phyloP scores from a whole-genome alignment of 2,797 vertebrate species.

The Sebastes iracundus region DNA sequence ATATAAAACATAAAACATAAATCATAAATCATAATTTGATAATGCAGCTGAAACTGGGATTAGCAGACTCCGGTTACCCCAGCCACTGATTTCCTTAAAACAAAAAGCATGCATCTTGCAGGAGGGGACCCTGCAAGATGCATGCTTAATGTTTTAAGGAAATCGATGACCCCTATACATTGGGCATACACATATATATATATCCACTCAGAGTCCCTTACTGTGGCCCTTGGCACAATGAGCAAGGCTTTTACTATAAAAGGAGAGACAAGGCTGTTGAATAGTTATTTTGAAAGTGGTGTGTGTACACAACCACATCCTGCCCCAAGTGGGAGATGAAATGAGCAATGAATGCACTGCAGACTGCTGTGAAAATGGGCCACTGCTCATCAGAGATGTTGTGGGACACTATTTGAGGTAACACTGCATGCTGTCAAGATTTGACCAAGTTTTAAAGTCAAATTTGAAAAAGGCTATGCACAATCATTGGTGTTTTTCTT shows the following conservation, averaged over 20 bases:
- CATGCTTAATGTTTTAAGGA: background rate
- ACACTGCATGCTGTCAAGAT: background rate
- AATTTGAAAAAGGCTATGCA: background rate
- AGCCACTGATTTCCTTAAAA: background rate
- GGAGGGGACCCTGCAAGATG: too few relatives aligned
- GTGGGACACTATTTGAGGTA: background rate
- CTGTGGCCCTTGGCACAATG: background rate
- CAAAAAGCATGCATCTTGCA: too few relatives aligned
- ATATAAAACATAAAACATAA: background rate
- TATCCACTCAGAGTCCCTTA: constrained; percentile 3
- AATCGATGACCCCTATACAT: background rate
- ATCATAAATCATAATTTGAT: constrained; percentile 8
- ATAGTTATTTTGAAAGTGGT: constrained; percentile 81
- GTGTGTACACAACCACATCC: constrained; percentile 78
- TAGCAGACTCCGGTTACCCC: background rate
- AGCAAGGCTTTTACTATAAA: constrained; percentile 78
- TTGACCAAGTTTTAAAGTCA: background rate
- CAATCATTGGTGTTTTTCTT: background rate
- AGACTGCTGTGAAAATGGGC: constrained; percentile 39
- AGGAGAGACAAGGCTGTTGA: constrained; percentile 73
- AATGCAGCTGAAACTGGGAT: background rate
- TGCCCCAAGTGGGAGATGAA: constrained; percentile 63
- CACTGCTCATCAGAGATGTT: constrained; percentile 15
- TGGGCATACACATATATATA: background rate
- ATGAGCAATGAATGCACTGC: constrained; percentile 41